A percentile compares a stretch with the other conserved stretches of the same genome.
Evolutionary conservation across 2,888 invertebrate genomes (phyloP).

Genomic region (Catocala fraxini): DNA sequence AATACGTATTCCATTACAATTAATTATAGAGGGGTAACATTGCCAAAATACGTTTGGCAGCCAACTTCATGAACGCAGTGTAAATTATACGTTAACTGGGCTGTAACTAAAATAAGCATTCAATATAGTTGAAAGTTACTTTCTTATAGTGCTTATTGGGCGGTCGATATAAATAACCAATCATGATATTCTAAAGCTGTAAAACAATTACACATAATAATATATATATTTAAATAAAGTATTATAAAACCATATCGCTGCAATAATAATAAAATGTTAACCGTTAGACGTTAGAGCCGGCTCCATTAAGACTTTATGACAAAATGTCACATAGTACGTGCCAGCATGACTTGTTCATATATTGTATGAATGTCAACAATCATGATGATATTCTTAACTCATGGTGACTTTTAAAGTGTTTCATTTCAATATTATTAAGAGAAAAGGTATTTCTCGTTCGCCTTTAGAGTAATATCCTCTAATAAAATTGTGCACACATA

Average conservation of each 20-base stretch:
- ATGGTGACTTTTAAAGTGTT: neutral
- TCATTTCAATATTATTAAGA: constrained; percentile 10
- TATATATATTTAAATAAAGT: neutral
- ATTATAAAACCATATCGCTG: neutral
- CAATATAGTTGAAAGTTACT: neutral
- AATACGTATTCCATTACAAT: neutral
- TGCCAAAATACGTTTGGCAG: constrained; percentile 2
- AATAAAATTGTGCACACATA: neutral
- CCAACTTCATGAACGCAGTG: neutral
- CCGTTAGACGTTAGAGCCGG: constrained; percentile 30
- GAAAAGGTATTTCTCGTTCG: neutral
- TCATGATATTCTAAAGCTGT: neutral
- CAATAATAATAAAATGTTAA: constrained; percentile 27
- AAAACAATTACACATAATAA: neutral
- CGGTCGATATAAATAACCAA: neutral
- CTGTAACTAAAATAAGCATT: neutral
- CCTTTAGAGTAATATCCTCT: neutral
- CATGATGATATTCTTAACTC: constrained; percentile 16
- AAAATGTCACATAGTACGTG: constrained; percentile 20
- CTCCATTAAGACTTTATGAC: constrained; percentile 34
- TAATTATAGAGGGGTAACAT: neutral
- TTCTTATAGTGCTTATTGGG: neutral
- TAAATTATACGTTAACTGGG: neutral
- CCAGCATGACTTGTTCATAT: constrained; percentile 18
- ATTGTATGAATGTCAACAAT: constrained; percentile 27